Conservation (phyloP, 2,113 vertebrate genomes). For the Picathartes gymnocephalus region DNA sequence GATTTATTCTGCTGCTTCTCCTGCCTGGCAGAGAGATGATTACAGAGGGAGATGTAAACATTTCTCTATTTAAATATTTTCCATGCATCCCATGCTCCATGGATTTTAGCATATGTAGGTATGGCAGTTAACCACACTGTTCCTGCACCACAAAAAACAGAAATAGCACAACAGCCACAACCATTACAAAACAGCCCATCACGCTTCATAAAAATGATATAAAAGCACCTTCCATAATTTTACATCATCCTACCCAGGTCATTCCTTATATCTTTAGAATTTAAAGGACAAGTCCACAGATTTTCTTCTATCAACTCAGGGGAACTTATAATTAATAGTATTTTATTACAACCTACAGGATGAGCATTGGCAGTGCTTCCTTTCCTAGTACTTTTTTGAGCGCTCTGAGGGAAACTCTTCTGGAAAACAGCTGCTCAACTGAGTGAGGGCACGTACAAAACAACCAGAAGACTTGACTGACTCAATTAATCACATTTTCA, state of each 20-base stretch:
- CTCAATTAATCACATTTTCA: background rate
- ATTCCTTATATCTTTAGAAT: background rate
- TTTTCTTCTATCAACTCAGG: background rate
- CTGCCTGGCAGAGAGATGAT: conserved; percentile 29
- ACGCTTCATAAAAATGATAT: background rate
- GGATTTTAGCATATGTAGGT: background rate
- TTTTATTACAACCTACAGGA: background rate
- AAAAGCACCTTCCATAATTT: conserved; percentile 19
- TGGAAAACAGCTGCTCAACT: background rate
- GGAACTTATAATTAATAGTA: background rate
- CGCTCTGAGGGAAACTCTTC: background rate
- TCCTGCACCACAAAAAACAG: background rate
- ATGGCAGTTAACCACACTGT: background rate
- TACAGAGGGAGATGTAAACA: conserved; percentile 38
- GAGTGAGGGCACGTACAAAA: background rate
- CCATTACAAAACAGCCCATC: background rate
- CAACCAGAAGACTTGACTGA: background rate
- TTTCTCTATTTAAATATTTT: conserved; percentile 49
- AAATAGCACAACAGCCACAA: conserved; percentile 5
- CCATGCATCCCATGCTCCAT: background rate
- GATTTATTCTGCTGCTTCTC: conserved; percentile 37
- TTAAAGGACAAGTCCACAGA: background rate
- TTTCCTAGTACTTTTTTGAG: background rate
- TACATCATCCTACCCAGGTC: background rate
- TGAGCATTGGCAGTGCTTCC: background rate